These are phyloP conservation scores for Metopia argyrocephala DNA, from an alignment of 2,888 invertebrate species.

Conservation along the genomic window DNA sequence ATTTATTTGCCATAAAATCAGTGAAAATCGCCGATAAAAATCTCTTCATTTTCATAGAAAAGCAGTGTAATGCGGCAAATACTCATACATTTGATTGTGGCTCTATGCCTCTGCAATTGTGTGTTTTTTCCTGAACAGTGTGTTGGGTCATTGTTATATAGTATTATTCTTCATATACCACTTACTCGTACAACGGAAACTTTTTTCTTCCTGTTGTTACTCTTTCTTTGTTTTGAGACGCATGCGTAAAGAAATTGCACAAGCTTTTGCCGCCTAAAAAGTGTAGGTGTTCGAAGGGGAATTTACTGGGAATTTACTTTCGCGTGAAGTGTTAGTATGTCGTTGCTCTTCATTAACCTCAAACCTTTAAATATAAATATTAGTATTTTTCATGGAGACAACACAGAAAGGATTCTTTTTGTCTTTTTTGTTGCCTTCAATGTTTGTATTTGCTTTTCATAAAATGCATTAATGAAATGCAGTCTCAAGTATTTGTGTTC, in stretches of 20 bases:
- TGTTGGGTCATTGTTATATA: slow-evolving; percentile 4
- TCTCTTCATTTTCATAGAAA: slow-evolving; percentile 74
- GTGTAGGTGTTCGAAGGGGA: slow-evolving; percentile 68
- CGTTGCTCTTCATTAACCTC: slow-evolving; percentile 69
- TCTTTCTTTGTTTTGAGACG: slow-evolving; percentile 57
- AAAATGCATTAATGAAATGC: slow-evolving; percentile 12
- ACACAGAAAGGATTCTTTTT: background rate
- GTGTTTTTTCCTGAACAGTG: slow-evolving; percentile 32
- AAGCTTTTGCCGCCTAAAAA: slow-evolving; percentile 68
- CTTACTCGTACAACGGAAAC: too few relatives aligned
- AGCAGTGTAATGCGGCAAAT: slow-evolving; percentile 41
- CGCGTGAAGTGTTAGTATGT: slow-evolving; percentile 33
- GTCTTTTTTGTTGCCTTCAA: background rate
- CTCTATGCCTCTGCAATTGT: slow-evolving; percentile 31
- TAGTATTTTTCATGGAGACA: background rate
- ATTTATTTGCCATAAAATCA: slow-evolving; percentile 79
- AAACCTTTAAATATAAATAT: slow-evolving; percentile 44
- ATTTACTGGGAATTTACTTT: slow-evolving; percentile 45
- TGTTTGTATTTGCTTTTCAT: slow-evolving; percentile 6
- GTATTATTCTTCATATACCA: background rate
- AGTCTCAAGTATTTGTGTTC: background rate
- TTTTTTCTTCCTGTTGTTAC: slow-evolving; percentile 47
- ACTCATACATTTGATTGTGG: slow-evolving; percentile 61
- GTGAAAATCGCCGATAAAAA: slow-evolving; percentile 79
- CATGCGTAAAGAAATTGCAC: slow-evolving; percentile 52